Percentiles rank a stretch among this genome's conserved stretches.
Evolutionary conservation across 2,888 invertebrate genomes (phyloP).

Genomic region (Syritta pipiens): DNA sequence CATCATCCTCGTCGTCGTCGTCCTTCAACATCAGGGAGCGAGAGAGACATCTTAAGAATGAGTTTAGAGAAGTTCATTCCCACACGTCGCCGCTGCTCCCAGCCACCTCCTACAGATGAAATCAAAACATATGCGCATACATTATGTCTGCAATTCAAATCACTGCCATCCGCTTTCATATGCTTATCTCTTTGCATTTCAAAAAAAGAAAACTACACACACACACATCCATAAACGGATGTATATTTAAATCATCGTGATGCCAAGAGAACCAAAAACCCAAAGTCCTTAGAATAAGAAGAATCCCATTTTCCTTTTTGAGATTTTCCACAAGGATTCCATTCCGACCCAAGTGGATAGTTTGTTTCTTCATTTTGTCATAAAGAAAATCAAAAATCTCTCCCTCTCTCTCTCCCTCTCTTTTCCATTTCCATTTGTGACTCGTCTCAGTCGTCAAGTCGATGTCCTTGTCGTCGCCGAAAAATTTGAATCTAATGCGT

Average conservation of each 20-base stretch:
- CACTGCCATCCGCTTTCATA: constrained; percentile 67
- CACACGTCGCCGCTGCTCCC: neutral
- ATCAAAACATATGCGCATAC: constrained; percentile 69
- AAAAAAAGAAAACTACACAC: constrained; percentile 19
- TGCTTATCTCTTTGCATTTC: constrained; percentile 66
- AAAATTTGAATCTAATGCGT: constrained; percentile 25
- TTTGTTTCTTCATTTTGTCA: constrained; percentile 50
- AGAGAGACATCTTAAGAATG: constrained; percentile 44
- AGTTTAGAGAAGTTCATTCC: constrained; percentile 47
- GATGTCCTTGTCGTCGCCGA: constrained; percentile 2
- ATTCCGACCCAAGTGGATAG: constrained; percentile 37
- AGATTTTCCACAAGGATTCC: constrained; percentile 25
- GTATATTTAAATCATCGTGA: constrained; percentile 55
- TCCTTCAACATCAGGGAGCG: constrained; percentile 49
- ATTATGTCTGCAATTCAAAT: constrained; percentile 69
- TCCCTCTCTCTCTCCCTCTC: constrained; percentile 41
- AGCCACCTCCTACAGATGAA: constrained; percentile 32
- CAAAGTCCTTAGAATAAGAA: constrained; percentile 22
- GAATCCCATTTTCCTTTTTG: constrained; percentile 53
- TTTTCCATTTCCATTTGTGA: constrained; percentile 40
- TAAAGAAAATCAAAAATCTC: constrained; percentile 44
- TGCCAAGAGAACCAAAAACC: constrained; percentile 39
- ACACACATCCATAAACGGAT: constrained; percentile 15
- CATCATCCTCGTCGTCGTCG: constrained; percentile 23
- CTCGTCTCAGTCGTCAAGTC: constrained; percentile 7